These are phyloP conservation scores for Cephus spinipes DNA, from an alignment of 2,888 invertebrate species.

Conservation along the genomic window DNA sequence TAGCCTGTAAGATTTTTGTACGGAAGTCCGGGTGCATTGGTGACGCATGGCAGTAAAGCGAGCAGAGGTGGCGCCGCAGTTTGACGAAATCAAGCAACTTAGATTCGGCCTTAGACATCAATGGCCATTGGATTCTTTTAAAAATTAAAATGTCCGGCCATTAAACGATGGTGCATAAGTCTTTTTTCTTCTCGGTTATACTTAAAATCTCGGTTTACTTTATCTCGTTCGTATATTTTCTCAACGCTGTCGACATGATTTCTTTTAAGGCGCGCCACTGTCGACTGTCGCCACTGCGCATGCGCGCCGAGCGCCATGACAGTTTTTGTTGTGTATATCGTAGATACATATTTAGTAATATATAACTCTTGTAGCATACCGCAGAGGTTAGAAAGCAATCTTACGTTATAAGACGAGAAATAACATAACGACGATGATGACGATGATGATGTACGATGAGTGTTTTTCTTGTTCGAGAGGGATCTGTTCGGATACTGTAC, in stretches of 20 bases:
- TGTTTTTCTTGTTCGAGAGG: too few relatives aligned
- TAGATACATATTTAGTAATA: slow-evolving; percentile 59
- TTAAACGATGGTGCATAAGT: too few relatives aligned
- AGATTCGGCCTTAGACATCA: slow-evolving; percentile 22
- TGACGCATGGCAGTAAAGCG: too few relatives aligned
- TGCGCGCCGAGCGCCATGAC: slow-evolving; percentile 68
- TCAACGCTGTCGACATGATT: background rate
- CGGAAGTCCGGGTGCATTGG: slow-evolving; percentile 23
- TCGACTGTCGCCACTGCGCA: slow-evolving; percentile 57
- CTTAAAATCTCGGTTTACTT: too few relatives aligned
- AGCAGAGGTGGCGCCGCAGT: too few relatives aligned
- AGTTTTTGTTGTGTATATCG: slow-evolving; percentile 57
- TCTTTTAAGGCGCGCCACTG: slow-evolving; percentile 56
- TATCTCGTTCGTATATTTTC: background rate
- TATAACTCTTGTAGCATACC: slow-evolving; percentile 47
- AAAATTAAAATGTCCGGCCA: too few relatives aligned
- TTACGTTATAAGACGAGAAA: slow-evolving; percentile 27
- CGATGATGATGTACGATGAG: too few relatives aligned
- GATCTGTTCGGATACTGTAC: too few relatives aligned
- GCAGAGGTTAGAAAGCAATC: slow-evolving; percentile 31
- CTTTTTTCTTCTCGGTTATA: too few relatives aligned
- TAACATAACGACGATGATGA: too few relatives aligned
- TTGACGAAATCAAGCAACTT: too few relatives aligned
- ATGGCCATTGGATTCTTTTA: slow-evolving; percentile 9
- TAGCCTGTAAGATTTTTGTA: slow-evolving; percentile 55